These are phyloP conservation scores for Malacoctenus gilli DNA, from an alignment of 2,797 vertebrate genomes.

Conservation along the genomic window DNA sequence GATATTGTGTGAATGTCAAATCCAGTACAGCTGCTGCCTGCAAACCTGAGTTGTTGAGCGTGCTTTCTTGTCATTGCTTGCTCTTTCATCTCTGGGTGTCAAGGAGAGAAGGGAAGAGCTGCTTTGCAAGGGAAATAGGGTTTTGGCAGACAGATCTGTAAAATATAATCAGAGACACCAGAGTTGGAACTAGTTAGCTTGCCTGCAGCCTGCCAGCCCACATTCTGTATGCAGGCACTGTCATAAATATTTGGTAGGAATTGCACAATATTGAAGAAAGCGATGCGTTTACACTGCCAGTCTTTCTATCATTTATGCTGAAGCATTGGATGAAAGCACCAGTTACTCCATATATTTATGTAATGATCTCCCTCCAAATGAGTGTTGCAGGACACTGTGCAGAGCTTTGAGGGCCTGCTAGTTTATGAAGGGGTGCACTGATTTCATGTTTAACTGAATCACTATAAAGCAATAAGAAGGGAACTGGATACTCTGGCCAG, in stretches of 20 bases:
- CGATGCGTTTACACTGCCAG: no score
- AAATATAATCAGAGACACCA: conserved; percentile 75
- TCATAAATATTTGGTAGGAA: conserved; percentile 64
- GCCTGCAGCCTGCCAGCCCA: conserved; percentile 66
- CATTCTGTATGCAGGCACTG: conserved; percentile 67
- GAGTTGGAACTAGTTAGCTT: conserved; percentile 69
- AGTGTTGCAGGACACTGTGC: conserved; percentile 8
- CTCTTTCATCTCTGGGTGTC: conserved; percentile 74
- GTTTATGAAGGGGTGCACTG: conserved; percentile 36
- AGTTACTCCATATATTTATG: no score
- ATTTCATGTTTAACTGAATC: conserved; percentile 37
- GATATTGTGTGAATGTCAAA: conserved; percentile 69
- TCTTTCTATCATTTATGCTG: no score
- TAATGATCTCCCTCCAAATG: no score
- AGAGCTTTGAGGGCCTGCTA: conserved; percentile 10
- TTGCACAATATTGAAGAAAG: conserved; percentile 50
- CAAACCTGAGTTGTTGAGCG: conserved; percentile 68
- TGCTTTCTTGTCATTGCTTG: conserved; percentile 71
- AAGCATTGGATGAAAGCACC: no score
- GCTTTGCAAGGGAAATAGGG: conserved; percentile 79
- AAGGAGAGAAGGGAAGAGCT: conserved; percentile 74
- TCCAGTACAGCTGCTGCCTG: conserved; percentile 62
- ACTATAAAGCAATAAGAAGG: conserved; percentile 15
- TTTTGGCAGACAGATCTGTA: conserved; percentile 79
- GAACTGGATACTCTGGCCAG: conserved; percentile 30